Evolutionary conservation across 2,888 invertebrate genomes (phyloP).

Genomic region (Exocentrus adspersus): DNA sequence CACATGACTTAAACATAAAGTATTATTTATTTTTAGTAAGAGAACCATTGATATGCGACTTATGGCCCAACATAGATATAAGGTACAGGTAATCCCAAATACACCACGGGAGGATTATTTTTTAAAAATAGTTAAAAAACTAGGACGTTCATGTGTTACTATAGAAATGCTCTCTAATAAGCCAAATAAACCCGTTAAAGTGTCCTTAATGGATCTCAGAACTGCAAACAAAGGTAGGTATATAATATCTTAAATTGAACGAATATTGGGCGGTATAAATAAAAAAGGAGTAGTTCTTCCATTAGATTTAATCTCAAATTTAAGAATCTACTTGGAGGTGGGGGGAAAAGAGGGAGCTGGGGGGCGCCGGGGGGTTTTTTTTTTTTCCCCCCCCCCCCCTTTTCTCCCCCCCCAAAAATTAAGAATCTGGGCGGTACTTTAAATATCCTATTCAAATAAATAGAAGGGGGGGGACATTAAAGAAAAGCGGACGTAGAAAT

Average conservation of each 20-base stretch:
- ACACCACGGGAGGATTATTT: constrained; percentile 68
- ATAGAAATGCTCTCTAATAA: constrained; percentile 77
- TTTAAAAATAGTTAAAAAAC: constrained; percentile 68
- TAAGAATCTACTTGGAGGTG: too few species aligned
- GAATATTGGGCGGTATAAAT: neutral
- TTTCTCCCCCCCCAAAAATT: too few species aligned
- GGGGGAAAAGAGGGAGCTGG: too few species aligned
- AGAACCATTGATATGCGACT: constrained; percentile 72
- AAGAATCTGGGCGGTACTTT: too few species aligned
- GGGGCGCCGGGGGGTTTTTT: too few species aligned
- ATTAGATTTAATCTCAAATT: too few species aligned
- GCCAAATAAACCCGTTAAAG: constrained; percentile 69
- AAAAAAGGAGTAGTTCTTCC: too few species aligned
- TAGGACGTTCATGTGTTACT: constrained; percentile 73
- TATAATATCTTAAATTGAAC: neutral
- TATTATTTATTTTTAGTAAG: constrained; percentile 62
- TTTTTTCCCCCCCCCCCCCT: too few species aligned
- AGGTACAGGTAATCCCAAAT: constrained; percentile 66
- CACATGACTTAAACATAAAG: too few species aligned
- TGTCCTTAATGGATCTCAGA: constrained; percentile 57
- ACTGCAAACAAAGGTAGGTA: constrained; percentile 48
- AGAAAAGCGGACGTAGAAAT: too few species aligned
- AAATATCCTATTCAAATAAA: too few species aligned
- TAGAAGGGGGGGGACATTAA: too few species aligned
- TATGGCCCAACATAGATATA: constrained; percentile 76